Evolutionary conservation across 2,888 invertebrate species (phyloP).

Genomic region (Eupithecia exiguata): DNA sequence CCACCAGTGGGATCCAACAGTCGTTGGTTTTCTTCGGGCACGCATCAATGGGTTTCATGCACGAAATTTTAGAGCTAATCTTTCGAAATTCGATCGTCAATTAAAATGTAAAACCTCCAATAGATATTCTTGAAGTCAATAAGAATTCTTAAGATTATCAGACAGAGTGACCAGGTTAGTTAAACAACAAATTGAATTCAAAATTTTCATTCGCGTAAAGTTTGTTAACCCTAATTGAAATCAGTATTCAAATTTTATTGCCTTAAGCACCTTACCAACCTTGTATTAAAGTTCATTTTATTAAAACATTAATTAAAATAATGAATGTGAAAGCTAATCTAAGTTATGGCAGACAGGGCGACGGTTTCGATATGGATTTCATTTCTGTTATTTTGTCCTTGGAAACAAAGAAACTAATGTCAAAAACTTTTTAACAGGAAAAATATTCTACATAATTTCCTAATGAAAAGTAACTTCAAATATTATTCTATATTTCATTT

Average conservation of each 20-base stretch:
- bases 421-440: background rate
- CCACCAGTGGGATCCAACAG: constrained; percentile 8
- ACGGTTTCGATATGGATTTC: constrained; percentile 12
- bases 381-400: constrained; percentile 10
- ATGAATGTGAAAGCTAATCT: constrained; percentile 18
- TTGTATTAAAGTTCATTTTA: constrained; percentile 6
- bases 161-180: background rate
- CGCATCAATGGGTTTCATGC: background rate
- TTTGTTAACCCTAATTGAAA: background rate
- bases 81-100: background rate
- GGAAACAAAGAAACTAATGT: constrained; percentile 2
- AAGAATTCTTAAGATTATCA: too few species aligned
- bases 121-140: background rate
- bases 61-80: background rate
- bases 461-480: background rate
- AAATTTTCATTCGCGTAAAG: background rate
- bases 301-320: constrained; percentile 15
- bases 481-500: background rate
- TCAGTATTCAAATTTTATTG: constrained; percentile 12
- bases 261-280: background rate
- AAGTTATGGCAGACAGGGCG: constrained; percentile 15
- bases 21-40: background rate
- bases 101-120: background rate
- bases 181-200: background rate
- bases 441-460: background rate